Evolutionary conservation across 2,888 invertebrate species (phyloP).

Genomic region (Dorcus hopei): DNA sequence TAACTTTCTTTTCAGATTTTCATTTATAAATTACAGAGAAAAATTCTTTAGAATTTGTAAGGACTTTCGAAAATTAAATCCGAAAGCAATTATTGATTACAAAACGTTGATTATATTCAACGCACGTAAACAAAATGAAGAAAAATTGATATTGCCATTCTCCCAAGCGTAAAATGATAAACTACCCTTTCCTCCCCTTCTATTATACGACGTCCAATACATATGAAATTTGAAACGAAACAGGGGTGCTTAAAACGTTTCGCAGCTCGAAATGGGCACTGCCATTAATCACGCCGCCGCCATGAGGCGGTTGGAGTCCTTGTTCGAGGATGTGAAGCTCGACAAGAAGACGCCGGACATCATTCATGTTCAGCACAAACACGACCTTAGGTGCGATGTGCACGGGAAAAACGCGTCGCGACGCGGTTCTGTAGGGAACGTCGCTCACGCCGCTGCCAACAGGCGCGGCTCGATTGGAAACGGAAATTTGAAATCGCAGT

Average conservation of each 20-base stretch:
- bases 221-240: no score
- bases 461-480: slow-evolving; percentile 59
- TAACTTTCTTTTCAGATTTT: no score
- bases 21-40: no score
- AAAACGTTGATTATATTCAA: no score
- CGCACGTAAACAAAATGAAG: no score
- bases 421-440: slow-evolving; percentile 59
- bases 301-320: slow-evolving; percentile 68
- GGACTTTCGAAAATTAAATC: no score
- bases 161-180: no score
- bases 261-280: slow-evolving; percentile 37
- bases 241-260: not conserved
- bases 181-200: no score
- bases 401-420: slow-evolving; percentile 58
- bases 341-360: slow-evolving; percentile 44
- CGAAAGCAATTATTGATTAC: no score
- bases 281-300: slow-evolving; percentile 63
- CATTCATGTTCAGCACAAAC: slow-evolving; percentile 54
- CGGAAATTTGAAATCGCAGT: slow-evolving; percentile 36
- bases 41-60: no score
- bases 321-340: slow-evolving; percentile 65
- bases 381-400: slow-evolving; percentile 68
- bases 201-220: no score
- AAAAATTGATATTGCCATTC: no score
- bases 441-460: slow-evolving; percentile 52